Conservation (phyloP, 2,797 vertebrate species). For the Esox lucius region DNA sequence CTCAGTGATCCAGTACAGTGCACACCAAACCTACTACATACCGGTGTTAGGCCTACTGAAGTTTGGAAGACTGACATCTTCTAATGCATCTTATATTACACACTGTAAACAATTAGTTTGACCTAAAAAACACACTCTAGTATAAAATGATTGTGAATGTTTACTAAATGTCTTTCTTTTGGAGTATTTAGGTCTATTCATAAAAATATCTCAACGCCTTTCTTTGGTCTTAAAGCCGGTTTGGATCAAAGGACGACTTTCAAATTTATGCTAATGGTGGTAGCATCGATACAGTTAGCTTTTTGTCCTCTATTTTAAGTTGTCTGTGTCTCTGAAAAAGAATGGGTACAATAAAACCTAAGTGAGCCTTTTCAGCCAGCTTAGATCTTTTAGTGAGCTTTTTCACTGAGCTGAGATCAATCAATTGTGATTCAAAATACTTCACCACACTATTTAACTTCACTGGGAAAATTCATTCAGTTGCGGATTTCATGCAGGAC, state of each 20-base stretch:
- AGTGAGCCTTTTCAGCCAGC: constrained; percentile 6
- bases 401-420: neutral
- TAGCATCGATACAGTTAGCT: constrained; percentile 23
- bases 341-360: constrained; percentile 5
- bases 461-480: neutral
- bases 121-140: neutral
- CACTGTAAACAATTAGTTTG: constrained; percentile 14
- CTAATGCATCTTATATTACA: constrained; percentile 22
- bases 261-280: constrained; percentile 49
- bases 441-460: neutral
- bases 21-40: constrained; percentile 71
- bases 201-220: neutral
- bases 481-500: neutral
- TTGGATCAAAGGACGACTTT: constrained; percentile 46
- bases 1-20: constrained; percentile 70
- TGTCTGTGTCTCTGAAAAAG: constrained; percentile 18
- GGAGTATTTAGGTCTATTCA: neutral
- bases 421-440: constrained; percentile 1
- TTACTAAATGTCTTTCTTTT: neutral
- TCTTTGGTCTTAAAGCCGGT: neutral
- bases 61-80: constrained; percentile 39
- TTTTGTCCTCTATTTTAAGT: neutral
- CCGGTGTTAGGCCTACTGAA: constrained; percentile 30
- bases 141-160: constrained; percentile 12
- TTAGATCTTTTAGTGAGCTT: neutral